phyloP scores from a whole-genome alignment of 2,113 vertebrate genomes.

The Sinocyclocheilus anshuiensis region DNA sequence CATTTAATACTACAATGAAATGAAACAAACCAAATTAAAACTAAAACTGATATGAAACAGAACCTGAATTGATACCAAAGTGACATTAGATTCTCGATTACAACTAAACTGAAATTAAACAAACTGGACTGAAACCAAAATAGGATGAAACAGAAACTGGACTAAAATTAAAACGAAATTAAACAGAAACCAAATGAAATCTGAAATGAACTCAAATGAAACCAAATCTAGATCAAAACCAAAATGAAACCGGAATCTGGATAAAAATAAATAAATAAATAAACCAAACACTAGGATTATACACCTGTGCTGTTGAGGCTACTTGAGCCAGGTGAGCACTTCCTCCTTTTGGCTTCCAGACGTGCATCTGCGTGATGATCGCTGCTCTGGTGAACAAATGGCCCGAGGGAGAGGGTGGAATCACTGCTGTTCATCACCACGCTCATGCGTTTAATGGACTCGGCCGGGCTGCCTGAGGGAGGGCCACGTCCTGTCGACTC shows the following conservation, averaged over 20 bases:
- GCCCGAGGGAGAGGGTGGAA: constrained; percentile 94
- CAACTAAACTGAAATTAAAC: neutral
- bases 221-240: neutral
- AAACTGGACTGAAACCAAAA: neutral
- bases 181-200: neutral
- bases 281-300: neutral
- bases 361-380: constrained; percentile 87
- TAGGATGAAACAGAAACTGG: neutral
- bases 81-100: neutral
- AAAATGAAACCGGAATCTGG: neutral
- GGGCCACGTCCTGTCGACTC: constrained; percentile 87
- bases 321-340: constrained; percentile 84
- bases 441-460: constrained; percentile 97
- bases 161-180: neutral
- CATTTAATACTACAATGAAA: too few species aligned
- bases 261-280: neutral
- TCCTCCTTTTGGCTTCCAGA: constrained; percentile 91
- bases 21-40: too few species aligned
- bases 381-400: constrained; percentile 88
- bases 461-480: constrained; percentile 85
- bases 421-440: constrained; percentile 97
- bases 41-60: too few species aligned
- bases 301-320: constrained; percentile 71
- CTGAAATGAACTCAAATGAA: neutral
- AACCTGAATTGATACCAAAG: neutral